Conservation (phyloP, 2,888 invertebrate species). For the Taphrorychus bicolor region DNA sequence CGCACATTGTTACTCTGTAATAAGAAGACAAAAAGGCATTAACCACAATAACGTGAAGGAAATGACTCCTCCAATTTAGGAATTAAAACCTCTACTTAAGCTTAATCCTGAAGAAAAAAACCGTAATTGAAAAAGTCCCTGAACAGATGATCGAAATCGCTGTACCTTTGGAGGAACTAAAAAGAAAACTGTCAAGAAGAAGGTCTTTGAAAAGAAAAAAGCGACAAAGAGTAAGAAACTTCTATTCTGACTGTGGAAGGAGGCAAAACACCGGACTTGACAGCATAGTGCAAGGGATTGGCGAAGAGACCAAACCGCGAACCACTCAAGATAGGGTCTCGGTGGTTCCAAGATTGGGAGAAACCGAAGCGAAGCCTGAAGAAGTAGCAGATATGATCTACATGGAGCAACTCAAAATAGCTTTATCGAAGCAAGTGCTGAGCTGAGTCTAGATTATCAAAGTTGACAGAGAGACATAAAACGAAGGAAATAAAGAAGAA, state of each 20-base stretch:
- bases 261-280: constrained; percentile 45
- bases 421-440: constrained; percentile 46
- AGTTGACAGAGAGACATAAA: constrained; percentile 27
- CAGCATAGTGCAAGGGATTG: constrained; percentile 54
- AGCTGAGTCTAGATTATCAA: constrained; percentile 46
- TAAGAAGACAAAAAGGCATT: constrained; percentile 56
- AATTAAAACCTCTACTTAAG: constrained; percentile 44
- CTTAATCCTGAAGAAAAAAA: constrained; percentile 38
- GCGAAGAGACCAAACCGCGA: constrained; percentile 27
- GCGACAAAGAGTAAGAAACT: constrained; percentile 54
- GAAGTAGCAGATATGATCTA: constrained; percentile 47
- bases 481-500: constrained; percentile 51
- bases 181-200: constrained; percentile 46
- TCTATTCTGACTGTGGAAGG: constrained; percentile 49
- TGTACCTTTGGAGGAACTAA: constrained; percentile 41
- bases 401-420: constrained; percentile 49
- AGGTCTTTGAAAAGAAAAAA: constrained; percentile 47
- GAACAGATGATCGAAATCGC: constrained; percentile 45
- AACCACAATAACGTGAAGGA: constrained; percentile 48
- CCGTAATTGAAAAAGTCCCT: constrained; percentile 53
- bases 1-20: constrained; percentile 56
- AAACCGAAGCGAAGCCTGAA: constrained; percentile 44
- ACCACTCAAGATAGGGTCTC: constrained; percentile 57
- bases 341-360: constrained; percentile 51
- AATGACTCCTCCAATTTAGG: constrained; percentile 50